Evolutionary conservation across 2,888 invertebrate species (phyloP).

Genomic region (Coecobrya sp.): DNA sequence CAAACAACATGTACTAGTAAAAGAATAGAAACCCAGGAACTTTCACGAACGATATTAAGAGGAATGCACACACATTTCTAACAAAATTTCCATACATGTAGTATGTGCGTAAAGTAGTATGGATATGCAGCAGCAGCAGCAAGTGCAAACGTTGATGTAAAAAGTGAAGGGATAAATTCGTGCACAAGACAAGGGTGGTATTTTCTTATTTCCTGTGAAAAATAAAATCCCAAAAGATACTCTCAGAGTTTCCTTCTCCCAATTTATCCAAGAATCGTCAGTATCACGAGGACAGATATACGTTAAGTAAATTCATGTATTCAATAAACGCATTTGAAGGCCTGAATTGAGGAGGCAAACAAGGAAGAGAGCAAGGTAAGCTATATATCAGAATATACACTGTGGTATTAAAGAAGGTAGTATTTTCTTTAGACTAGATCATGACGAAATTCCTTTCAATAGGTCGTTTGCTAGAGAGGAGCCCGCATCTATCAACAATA

Average conservation of each 20-base stretch:
- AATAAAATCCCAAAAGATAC: slow-evolving; percentile 44
- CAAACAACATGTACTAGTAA: slow-evolving; percentile 1
- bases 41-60: background rate
- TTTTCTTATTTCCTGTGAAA: slow-evolving; percentile 71
- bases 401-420: too few species aligned
- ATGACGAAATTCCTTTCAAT: slow-evolving; percentile 32
- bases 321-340: slow-evolving; percentile 55
- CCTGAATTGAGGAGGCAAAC: background rate
- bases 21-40: background rate
- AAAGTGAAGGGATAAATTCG: slow-evolving; percentile 50
- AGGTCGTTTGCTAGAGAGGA: slow-evolving; percentile 34
- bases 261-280: slow-evolving; percentile 54
- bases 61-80: slow-evolving; percentile 43
- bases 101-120: background rate
- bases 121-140: too few species aligned
- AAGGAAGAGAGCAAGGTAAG: slow-evolving; percentile 7
- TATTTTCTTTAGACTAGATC: too few species aligned
- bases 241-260: slow-evolving; percentile 53
- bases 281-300: background rate
- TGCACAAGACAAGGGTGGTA: slow-evolving; percentile 64
- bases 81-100: slow-evolving; percentile 10
- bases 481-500: slow-evolving; percentile 64
- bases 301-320: slow-evolving; percentile 44
- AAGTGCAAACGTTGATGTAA: slow-evolving; percentile 35
- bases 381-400: background rate